Conservation (phyloP, 2,113 vertebrate species). For the Craseonycteris thonglongyai region DNA sequence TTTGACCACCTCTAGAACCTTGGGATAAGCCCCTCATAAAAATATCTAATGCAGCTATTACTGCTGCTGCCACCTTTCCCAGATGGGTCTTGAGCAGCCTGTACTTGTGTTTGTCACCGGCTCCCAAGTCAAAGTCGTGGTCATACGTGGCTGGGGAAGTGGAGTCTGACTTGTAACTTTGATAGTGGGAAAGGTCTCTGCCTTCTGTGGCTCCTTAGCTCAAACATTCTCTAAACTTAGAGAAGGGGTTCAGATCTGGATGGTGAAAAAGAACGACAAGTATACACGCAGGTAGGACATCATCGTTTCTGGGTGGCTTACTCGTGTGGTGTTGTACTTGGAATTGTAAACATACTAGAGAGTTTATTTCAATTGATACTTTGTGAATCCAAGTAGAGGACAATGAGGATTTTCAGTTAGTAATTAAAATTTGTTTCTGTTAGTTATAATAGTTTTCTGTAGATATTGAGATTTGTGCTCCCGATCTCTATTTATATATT, state of each 20-base stretch:
- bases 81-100: neutral
- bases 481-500: neutral
- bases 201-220: neutral
- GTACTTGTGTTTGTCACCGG: neutral
- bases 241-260: neutral
- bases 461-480: constrained; percentile 17
- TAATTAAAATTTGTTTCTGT: constrained; percentile 4
- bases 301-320: neutral
- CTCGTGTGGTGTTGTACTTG: neutral
- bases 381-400: neutral
- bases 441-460: neutral
- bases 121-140: neutral
- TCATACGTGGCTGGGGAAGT: neutral
- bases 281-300: neutral
- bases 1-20: neutral
- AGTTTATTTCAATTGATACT: neutral
- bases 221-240: neutral
- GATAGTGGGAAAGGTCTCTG: neutral
- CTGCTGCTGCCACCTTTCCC: neutral
- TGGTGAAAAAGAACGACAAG: neutral
- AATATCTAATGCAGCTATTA: neutral
- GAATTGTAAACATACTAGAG: neutral
- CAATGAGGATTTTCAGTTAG: neutral
- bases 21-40: neutral
- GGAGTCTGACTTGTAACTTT: neutral